phyloP scores from a whole-genome alignment of 2,888 invertebrate genomes.

The Folsomia manolachei region DNA sequence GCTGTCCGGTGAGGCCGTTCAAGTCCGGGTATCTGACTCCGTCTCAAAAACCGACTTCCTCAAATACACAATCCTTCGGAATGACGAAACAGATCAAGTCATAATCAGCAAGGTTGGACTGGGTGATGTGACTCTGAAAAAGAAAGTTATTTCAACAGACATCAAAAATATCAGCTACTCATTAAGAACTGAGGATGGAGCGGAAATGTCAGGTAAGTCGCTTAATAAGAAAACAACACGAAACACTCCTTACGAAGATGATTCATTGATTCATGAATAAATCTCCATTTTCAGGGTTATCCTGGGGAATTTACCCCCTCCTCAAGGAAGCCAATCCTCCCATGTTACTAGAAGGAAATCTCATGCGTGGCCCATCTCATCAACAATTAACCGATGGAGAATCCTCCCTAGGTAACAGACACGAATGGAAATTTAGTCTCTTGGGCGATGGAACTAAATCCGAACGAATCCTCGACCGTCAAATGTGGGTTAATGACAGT shows the following conservation, averaged over 20 bases:
- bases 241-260: no score
- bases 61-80: constrained; percentile 42
- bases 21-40: constrained; percentile 47
- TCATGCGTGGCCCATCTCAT: constrained; percentile 48
- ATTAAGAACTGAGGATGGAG: constrained; percentile 44
- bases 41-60: constrained; percentile 40
- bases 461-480: constrained; percentile 49
- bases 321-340: constrained; percentile 42
- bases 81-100: constrained; percentile 47
- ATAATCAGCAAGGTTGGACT: constrained; percentile 40
- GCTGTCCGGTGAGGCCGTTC: constrained; percentile 42
- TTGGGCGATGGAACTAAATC: constrained; percentile 46
- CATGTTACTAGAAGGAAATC: constrained; percentile 47
- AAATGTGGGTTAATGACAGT: constrained; percentile 77
- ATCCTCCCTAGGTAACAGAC: constrained; percentile 42
- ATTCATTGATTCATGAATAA: no score
- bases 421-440: constrained; percentile 49
- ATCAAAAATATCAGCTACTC: constrained; percentile 47
- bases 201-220: constrained; percentile 39
- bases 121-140: constrained; percentile 40
- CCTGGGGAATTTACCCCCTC: constrained; percentile 49
- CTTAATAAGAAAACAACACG: no score
- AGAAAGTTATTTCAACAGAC: constrained; percentile 41
- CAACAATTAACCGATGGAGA: constrained; percentile 44
- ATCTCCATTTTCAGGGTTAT: no score